Base-by-base conservation (phyloP, 64 coral and sea anemone species). In the Montipora efflorescens region DNA sequence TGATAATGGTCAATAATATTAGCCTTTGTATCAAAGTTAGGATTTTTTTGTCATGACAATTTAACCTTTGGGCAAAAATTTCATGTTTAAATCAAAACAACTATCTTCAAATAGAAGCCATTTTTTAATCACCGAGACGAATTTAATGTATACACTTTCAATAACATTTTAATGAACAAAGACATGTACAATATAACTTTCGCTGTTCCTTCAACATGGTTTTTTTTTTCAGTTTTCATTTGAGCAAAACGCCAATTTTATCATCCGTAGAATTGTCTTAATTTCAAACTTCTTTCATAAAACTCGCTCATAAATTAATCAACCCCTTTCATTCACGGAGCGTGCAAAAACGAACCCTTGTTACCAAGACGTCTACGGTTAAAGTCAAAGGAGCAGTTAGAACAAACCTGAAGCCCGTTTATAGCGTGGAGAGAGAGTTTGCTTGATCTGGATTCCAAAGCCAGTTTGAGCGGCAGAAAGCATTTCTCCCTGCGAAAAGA, bases 341-440 rank as follows among this genome's bases (percentile, higher is more conserved):
- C 82, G 82, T 86, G 82, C 82, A 86, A 72, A 50, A 84, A 6
- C 11, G 5, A 64, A 64, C 3, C 14, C 13, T 64, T 64, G 11
- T 16, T 16, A 16, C 61, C 14, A 45, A n/a, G 36, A 36, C 36
- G 36, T 36, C 36, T 36, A 36, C 1, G 1, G 36, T 36, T 36
- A 20, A 23, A 72, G 51, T 50, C 47, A 72, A 50, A 70, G 7
- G 7, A 49, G 9, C 45, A 25, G 16, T 23, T 9, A 7, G 36
- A 36, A 91, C 97, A 72, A 59, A 99, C 98, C 78, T 99, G 98
- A 21, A 99, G 76, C n/a, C 98, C 98, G 77, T 82, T 94, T 15
- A 99, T 87, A 53, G 98, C 98, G 89, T 99, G 92, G 7, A 78
- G 69, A 8, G 98, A 93, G 0, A 99, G 89, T 55, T 96, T 94